These are phyloP conservation scores for Eurystomus gularis DNA, from an alignment of 2,113 vertebrate genomes.

Conservation along the genomic window DNA sequence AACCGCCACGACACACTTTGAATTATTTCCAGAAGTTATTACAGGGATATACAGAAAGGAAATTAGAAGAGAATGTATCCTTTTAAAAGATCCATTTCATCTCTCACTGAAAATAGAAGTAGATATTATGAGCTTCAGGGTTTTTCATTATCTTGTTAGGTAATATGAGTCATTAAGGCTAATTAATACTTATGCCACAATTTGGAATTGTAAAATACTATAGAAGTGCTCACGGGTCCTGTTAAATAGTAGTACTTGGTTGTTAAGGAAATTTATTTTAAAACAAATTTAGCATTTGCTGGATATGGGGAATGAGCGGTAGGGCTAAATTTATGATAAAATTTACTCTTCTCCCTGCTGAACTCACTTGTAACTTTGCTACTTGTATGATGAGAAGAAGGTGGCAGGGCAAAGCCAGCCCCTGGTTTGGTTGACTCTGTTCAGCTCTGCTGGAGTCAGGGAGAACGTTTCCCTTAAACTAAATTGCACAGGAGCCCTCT, in stretches of 20 bases:
- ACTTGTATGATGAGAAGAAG: not conserved
- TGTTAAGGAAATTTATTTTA: constrained; percentile 32
- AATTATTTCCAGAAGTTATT: not conserved
- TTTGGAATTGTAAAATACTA: constrained; percentile 26
- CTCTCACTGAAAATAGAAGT: constrained; percentile 40
- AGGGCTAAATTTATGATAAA: not conserved
- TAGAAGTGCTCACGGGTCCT: constrained; percentile 31
- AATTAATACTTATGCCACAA: constrained; percentile 56
- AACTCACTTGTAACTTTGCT: not conserved
- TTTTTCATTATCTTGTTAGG: constrained; percentile 62
- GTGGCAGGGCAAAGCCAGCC: not conserved
- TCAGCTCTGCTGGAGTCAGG: not conserved
- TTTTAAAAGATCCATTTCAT: constrained; percentile 44
- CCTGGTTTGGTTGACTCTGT: not conserved
- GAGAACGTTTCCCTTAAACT: not conserved
- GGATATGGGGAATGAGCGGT: not conserved
- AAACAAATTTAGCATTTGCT: constrained; percentile 3
- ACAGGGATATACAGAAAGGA: not conserved
- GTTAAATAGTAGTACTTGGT: constrained; percentile 46
- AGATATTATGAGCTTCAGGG: constrained; percentile 49
- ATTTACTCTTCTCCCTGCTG: not conserved
- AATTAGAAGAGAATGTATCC: not conserved
- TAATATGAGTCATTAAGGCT: constrained; percentile 61
- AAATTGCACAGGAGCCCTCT: not conserved
- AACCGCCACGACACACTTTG: not conserved